Percentiles rank a stretch among this genome's conserved stretches.
Conservation (phyloP, 1,140 invertebrate genomes). For the Nephotettix cincticeps region DNA sequence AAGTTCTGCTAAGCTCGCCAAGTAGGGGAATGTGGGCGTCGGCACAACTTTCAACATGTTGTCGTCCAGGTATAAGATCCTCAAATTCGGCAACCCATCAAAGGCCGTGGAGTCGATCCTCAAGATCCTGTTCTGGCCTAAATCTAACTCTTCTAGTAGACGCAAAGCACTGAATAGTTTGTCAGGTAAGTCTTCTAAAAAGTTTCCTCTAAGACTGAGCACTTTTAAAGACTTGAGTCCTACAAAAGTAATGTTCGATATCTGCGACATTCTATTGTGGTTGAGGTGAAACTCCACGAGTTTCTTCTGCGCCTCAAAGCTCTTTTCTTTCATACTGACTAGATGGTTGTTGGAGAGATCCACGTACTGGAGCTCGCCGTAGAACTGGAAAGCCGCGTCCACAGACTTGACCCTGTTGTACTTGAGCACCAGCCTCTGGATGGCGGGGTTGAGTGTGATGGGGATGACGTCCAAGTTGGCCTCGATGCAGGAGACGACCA, state of each 20-base stretch:
- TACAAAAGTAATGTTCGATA: constrained; percentile 76
- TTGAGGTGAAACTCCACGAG: constrained; percentile 79
- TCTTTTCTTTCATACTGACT: constrained; percentile 71
- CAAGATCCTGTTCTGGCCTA: constrained; percentile 83
- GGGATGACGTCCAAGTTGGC: constrained; percentile 85
- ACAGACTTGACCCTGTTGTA: constrained; percentile 86
- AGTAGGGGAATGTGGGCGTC: constrained; percentile 64
- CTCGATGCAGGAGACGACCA: constrained; percentile 82
- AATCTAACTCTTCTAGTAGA: constrained; percentile 79
- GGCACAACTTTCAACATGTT: constrained; percentile 78
- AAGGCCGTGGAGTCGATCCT: constrained; percentile 77
- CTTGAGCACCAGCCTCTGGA: constrained; percentile 76
- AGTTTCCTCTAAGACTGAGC: constrained; percentile 79
- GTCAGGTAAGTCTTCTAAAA: constrained; percentile 72
- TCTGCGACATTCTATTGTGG: constrained; percentile 78
- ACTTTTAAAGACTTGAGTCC: constrained; percentile 75
- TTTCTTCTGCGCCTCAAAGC: constrained; percentile 76
- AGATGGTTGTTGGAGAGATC: constrained; percentile 83
- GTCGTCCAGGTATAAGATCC: constrained; percentile 80
- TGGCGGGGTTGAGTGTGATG: constrained; percentile 86
- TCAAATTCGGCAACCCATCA: constrained; percentile 68
- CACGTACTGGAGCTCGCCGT: constrained; percentile 76
- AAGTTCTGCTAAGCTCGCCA: constrained; percentile 76
- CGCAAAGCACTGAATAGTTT: constrained; percentile 72
- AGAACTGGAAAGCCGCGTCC: constrained; percentile 83